Base-by-base conservation (phyloP, 2,888 invertebrate genomes). In the Steinernema hermaphroditum region DNA sequence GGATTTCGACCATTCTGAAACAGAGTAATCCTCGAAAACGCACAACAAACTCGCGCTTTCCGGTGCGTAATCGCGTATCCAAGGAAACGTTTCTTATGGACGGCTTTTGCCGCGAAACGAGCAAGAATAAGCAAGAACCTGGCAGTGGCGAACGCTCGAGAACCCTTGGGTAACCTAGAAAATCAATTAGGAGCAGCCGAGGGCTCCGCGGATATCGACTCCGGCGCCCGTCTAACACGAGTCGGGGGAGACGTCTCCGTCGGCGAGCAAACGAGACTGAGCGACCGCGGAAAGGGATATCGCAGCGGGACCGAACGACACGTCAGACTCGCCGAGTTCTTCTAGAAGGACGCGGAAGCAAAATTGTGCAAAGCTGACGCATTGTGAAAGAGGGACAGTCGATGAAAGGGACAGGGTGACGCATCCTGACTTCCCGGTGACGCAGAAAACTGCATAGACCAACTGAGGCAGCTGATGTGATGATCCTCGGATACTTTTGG, bases 1-100 rank as follows among this genome's bases (percentile, higher is more conserved):
- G 78, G 69, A 82, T 82, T 69, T 82, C 82, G 43, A 82, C 82
- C 82, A 82, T 82, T 57, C 41, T 76, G 62, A 29, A 62, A 62
- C 22, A 16, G 12, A 54, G 49, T 19, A 54, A 22, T n/a, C n/a
- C n/a, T n/a, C n/a, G n/a, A n/a, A n/a, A n/a, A n/a, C n/a, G n/a
- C n/a, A n/a, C n/a, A n/a, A n/a, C n/a, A n/a, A n/a, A n/a, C n/a
- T n/a, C n/a, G n/a, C n/a, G n/a, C n/a, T n/a, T n/a, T n/a, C n/a
- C n/a, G n/a, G 6, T 37, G 6, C 6, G 37, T 37, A 12, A 37
- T 37, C 37, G 37, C 37, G 37, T 37, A 37, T 37, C 37, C 37
- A 4, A 37, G 37, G 37, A 37, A 12, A 37, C 37, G 37, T 8
- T 4, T 12, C 6, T 37, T 12, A n/a, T n/a, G n/a, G n/a, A n/a